phyloP scores from a whole-genome alignment of 2,888 invertebrate species.

The Anagyrus pseudococci region DNA sequence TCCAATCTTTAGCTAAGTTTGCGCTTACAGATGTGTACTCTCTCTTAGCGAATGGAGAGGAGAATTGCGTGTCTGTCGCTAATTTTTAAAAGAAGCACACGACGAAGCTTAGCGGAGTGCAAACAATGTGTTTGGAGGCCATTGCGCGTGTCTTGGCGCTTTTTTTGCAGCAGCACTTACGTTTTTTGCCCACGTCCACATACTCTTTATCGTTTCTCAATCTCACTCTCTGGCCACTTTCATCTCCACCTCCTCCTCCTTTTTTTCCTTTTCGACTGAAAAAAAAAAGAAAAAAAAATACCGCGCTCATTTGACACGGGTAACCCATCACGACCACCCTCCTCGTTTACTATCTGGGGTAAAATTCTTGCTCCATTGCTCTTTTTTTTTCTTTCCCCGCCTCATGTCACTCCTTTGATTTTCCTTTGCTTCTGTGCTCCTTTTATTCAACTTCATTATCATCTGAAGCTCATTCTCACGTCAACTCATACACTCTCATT shows the following conservation, averaged over 20 bases:
- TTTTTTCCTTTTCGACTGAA: background rate
- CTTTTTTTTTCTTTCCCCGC: conserved; percentile 19
- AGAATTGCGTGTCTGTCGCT: too few relatives aligned
- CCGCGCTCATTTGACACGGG: background rate
- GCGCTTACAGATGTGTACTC: too few relatives aligned
- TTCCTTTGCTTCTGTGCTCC: conserved; percentile 3
- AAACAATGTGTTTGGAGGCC: conserved; percentile 90
- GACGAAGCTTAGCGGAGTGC: conserved; percentile 70
- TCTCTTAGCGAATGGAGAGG: too few relatives aligned
- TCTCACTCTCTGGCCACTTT: conserved; percentile 31
- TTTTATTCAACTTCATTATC: background rate
- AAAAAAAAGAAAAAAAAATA: too few relatives aligned
- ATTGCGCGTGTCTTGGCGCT: conserved; percentile 62
- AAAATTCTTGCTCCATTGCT: conserved; percentile 34
- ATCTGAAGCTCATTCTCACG: background rate
- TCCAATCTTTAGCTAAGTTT: too few relatives aligned
- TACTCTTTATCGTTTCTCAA: conserved; percentile 30
- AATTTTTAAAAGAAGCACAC: conserved; percentile 23
- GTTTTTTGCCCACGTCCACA: conserved; percentile 26
- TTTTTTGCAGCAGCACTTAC: too few relatives aligned
- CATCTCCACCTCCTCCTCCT: background rate
- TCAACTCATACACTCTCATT: background rate
- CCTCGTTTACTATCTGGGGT: conserved; percentile 19
- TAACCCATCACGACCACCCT: conserved; percentile 36
- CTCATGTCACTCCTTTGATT: conserved; percentile 8